Base-by-base conservation (phyloP, 2,888 invertebrate species). In the Pogonocherus hispidulus region DNA sequence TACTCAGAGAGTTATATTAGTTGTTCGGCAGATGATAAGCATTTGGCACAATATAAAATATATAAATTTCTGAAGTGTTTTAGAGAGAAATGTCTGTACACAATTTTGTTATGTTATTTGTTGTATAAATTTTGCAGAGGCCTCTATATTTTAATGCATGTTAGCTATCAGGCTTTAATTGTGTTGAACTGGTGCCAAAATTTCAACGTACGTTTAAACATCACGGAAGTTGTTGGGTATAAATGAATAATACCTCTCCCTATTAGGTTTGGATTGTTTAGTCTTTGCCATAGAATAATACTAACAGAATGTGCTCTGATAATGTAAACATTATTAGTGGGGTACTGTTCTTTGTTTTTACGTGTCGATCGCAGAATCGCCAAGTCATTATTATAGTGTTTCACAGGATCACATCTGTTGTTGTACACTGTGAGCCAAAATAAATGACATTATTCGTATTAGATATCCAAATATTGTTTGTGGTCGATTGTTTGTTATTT, bases 191-290 rank as follows among this genome's bases (percentile, higher is more conserved):
- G 46, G 68, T 68, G 68, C 68, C 68, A 68, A 68, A 68, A 54
- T 59, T 59, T 59, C 59, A 16, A 19, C 59, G 59, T 32, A 27
- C 16, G 47, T 18, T 22, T 44, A 22, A 47, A 70, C 67, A 72
- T 72, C 72, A 69, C 70, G 73, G 75, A 76, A 76, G 71, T 72
- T 64, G 63, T 67, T 69, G 32, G 60, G 60, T 47, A 27, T 41
- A 51, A 57, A 70, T 73, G 70, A 75, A 74, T 75, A 74, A 70
- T 71, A 67, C 67, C 49, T 71, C 68, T 71, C 71, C 71, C 63
- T 66, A 67, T 66, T 71, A 65, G 71, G 71, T 70, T 70, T 62
- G 71, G 74, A 73, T 78, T 78, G 78, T 78, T 78, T 76, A 78
- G 76, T 78, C 76, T 78, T 75, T 73, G 72, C 66, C 57, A 67